Evolutionary conservation across 2,113 vertebrate genomes (phyloP).

Genomic region (Phocoena phocoena): DNA sequence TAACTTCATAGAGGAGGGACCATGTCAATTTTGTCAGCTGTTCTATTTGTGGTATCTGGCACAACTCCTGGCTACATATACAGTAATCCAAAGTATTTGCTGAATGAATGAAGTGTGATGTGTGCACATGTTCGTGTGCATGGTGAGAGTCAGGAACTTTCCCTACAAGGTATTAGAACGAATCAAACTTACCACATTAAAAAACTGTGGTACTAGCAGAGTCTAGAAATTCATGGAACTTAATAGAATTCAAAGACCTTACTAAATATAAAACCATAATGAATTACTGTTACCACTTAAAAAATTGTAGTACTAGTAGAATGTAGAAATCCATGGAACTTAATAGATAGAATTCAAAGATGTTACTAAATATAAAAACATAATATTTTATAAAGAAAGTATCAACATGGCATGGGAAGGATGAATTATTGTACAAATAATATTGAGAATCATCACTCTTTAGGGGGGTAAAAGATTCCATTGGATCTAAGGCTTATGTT

Average conservation of each 20-base stretch:
- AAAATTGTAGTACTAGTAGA: background rate
- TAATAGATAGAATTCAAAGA: background rate
- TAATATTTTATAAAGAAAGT: background rate
- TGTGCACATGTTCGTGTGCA: background rate
- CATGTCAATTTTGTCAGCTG: background rate
- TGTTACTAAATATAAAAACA: background rate
- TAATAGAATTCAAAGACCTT: background rate
- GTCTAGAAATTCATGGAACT: background rate
- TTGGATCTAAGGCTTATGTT: background rate
- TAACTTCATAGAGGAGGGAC: background rate
- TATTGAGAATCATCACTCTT: background rate
- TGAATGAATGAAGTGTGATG: background rate
- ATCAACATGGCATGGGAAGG: background rate
- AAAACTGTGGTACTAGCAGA: background rate
- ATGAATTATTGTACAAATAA: background rate
- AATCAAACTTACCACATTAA: background rate
- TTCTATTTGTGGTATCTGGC: background rate
- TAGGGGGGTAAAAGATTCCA: background rate
- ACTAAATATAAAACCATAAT: background rate
- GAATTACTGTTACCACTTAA: background rate
- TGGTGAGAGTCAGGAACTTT: background rate
- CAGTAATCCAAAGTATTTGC: background rate
- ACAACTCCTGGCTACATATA: background rate
- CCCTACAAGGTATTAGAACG: background rate
- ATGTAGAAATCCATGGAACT: background rate